Evolutionary conservation across 2,113 vertebrate species (phyloP).

Genomic region (Trogon surrucura): DNA sequence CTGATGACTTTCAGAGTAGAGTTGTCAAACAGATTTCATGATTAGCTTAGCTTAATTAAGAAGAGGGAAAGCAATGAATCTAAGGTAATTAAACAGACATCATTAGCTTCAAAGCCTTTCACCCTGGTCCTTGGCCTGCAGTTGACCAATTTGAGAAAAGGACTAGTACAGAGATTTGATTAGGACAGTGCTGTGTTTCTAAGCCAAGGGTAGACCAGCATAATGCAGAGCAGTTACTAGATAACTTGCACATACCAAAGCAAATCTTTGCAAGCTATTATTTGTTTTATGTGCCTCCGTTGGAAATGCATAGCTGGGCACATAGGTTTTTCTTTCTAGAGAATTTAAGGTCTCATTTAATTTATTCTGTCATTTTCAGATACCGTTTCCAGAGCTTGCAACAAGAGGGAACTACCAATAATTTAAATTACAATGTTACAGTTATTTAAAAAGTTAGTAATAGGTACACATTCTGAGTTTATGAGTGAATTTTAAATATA

Average conservation of each 20-base stretch:
- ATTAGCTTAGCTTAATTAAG: constrained; percentile 64
- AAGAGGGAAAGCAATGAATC: constrained; percentile 50
- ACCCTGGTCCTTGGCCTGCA: not conserved
- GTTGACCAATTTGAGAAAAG: not conserved
- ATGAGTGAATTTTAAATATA: not conserved
- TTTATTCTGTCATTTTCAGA: not conserved
- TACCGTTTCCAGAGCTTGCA: not conserved
- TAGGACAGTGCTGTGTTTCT: not conserved
- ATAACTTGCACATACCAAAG: not conserved
- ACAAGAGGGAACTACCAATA: not conserved
- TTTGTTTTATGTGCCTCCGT: not conserved
- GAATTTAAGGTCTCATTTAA: not conserved
- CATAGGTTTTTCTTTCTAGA: not conserved
- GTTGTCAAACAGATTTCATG: constrained; percentile 48
- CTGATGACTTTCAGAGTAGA: constrained; percentile 36
- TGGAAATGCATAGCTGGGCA: not conserved
- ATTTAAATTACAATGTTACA: not conserved
- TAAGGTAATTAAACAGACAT: constrained; percentile 56
- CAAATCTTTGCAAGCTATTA: not conserved
- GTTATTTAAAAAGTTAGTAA: not conserved
- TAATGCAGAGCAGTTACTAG: not conserved
- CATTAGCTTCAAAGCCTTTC: constrained; percentile 23
- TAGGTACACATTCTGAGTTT: not conserved
- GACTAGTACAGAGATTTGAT: not conserved
- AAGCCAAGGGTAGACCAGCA: not conserved